Conservation (phyloP, 2,113 vertebrate species). For the Pluvianellus socialis region DNA sequence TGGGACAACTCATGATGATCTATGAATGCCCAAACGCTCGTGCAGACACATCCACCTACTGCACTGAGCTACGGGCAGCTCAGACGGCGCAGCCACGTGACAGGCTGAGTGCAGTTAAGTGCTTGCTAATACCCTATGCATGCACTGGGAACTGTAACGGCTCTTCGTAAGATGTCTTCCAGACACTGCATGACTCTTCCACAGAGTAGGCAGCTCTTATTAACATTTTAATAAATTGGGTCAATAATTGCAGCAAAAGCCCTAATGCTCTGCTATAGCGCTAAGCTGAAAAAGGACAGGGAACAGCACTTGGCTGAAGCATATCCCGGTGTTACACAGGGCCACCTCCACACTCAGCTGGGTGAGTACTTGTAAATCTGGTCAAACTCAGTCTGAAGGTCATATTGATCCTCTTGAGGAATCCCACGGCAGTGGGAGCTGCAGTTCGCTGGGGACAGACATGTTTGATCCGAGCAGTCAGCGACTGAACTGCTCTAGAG, state of each 20-base stretch:
- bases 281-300: conserved; percentile 21
- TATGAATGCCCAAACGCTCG: background rate
- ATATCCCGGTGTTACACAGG: background rate
- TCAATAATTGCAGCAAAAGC: conserved; percentile 18
- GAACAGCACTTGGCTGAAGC: background rate
- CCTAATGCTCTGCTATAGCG: background rate
- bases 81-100: background rate
- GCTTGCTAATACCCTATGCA: conserved; percentile 9
- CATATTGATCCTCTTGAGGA: background rate
- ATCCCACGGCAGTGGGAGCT: background rate
- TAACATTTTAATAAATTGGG: conserved; percentile 26
- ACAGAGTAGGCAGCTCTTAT: background rate
- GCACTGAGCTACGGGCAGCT: background rate
- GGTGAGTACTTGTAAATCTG: background rate
- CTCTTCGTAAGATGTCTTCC: background rate
- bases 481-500: background rate
- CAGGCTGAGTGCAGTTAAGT: background rate
- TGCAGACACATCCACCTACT: background rate
- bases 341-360: background rate
- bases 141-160: background rate
- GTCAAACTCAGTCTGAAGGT: background rate
- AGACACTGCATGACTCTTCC: background rate
- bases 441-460: background rate
- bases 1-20: background rate
- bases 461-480: background rate